These are phyloP conservation scores for Aphis gossypii DNA, from an alignment of 1,140 invertebrate species.

Conservation along the genomic window DNA sequence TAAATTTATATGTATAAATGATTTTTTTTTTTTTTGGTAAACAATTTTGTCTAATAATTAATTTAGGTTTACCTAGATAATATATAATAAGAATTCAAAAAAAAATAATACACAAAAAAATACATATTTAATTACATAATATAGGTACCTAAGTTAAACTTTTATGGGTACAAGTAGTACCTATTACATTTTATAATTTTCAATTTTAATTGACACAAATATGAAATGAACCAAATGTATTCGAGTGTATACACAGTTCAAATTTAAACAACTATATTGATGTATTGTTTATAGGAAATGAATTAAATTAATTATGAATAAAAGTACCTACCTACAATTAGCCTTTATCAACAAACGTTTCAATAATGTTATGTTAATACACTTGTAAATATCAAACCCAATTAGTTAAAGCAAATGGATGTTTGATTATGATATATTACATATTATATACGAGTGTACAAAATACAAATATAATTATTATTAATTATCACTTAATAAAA, in stretches of 20 bases:
- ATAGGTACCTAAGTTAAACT: background rate
- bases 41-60: background rate
- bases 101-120: background rate
- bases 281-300: background rate
- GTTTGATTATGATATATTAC: background rate
- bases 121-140: background rate
- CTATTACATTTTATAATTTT: background rate
- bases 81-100: background rate
- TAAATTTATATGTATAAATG: background rate
- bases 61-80: background rate
- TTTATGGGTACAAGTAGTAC: background rate
- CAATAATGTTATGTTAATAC: background rate
- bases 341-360: background rate
- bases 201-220: background rate
- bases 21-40: background rate
- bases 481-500: slow-evolving; percentile 8
- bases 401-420: slow-evolving; percentile 1
- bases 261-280: slow-evolving; percentile 2
- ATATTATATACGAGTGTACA: background rate
- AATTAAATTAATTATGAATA: slow-evolving; percentile 13
- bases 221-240: slow-evolving; percentile 9
- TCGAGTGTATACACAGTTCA: background rate
- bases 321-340: background rate
- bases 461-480: background rate
- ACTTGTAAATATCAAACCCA: slow-evolving; percentile 18